Evolutionary conservation across 2,888 invertebrate genomes (phyloP).

Genomic region (Biston betularia): DNA sequence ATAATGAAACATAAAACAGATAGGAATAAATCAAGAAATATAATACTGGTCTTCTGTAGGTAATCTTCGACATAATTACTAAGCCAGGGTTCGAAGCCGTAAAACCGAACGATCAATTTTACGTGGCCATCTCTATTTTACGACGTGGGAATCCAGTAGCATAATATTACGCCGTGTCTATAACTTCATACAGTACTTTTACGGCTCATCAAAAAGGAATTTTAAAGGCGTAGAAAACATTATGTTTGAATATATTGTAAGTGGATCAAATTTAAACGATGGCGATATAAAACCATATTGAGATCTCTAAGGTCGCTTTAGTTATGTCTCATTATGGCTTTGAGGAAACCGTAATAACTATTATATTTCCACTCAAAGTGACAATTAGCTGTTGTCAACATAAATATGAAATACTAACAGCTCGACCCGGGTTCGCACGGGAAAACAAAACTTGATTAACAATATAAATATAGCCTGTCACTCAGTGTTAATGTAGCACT

Average conservation of each 20-base stretch:
- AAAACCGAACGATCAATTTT: conserved; percentile 78
- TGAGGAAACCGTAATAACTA: too few species aligned
- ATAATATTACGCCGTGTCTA: conserved; percentile 55
- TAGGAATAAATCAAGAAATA: neutral
- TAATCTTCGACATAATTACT: conserved; percentile 68
- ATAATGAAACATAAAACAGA: neutral
- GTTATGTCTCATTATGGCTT: too few species aligned
- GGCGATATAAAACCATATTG: too few species aligned
- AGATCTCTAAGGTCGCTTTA: too few species aligned
- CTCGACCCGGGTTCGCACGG: too few species aligned
- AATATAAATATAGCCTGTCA: too few species aligned
- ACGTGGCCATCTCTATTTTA: conserved; percentile 69
- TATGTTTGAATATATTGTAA: neutral
- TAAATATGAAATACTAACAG: too few species aligned
- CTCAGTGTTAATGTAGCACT: too few species aligned
- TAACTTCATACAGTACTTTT: conserved; percentile 19
- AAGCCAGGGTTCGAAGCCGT: conserved; percentile 70
- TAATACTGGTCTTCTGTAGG: conserved; percentile 4
- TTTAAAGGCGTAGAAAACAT: conserved; percentile 27
- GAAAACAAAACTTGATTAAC: too few species aligned
- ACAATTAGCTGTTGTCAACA: too few species aligned
- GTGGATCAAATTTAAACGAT: neutral
- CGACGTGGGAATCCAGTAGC: conserved; percentile 71
- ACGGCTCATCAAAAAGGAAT: conserved; percentile 33
- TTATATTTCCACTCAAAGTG: too few species aligned